phyloP scores from a whole-genome alignment of 2,797 vertebrate species.

The Eulemur rubriventer region DNA sequence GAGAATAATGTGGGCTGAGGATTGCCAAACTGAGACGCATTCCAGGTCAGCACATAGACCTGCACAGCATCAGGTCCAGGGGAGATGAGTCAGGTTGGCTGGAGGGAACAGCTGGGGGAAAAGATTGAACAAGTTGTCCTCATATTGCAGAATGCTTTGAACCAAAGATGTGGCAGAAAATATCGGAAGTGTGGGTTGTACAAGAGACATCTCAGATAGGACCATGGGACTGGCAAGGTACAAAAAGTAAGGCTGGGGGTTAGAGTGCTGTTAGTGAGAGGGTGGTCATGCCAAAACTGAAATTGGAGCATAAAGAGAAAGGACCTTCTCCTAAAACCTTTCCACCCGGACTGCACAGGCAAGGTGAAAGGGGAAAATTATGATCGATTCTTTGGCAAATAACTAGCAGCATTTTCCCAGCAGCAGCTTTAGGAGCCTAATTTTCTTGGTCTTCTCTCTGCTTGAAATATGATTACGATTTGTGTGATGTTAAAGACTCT shows the following conservation, averaged over 20 bases:
- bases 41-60: not conserved
- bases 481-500: conserved; percentile 18
- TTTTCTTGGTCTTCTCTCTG: not conserved
- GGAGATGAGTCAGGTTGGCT: not conserved
- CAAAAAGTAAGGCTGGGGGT: not conserved
- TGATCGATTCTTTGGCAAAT: not conserved
- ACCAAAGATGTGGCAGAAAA: not conserved
- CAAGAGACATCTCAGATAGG: not conserved
- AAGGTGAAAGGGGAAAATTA: not conserved
- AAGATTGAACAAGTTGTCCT: not conserved
- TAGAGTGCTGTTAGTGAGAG: not conserved
- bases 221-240: not conserved
- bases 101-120: not conserved
- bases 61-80: not conserved
- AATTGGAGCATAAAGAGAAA: not conserved
- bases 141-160: not conserved
- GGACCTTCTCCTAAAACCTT: not conserved
- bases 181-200: not conserved
- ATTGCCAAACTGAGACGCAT: not conserved
- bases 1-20: not conserved
- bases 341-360: not conserved
- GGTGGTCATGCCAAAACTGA: not conserved
- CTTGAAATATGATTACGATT: conserved; percentile 2
- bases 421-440: not conserved
- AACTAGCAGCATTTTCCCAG: not conserved